phyloP scores from a whole-genome alignment of 1,140 invertebrate species.

The Penaeus vannamei region DNA sequence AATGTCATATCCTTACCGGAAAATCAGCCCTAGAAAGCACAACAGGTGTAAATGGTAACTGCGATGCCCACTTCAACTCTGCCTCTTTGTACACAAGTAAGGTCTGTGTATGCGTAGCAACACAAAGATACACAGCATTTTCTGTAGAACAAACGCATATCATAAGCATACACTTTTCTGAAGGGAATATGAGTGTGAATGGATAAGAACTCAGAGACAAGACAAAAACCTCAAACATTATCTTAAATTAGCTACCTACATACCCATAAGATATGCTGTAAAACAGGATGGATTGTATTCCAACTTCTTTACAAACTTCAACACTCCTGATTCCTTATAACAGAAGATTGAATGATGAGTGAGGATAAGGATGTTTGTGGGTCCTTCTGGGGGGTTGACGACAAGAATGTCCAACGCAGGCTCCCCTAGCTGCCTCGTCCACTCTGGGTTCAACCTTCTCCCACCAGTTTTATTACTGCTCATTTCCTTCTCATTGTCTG shows the following conservation, averaged over 20 bases:
- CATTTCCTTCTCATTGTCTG: constrained; percentile 62
- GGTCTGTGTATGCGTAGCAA: constrained; percentile 81
- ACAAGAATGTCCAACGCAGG: constrained; percentile 78
- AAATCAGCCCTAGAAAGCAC: constrained; percentile 76
- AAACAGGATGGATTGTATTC: constrained; percentile 85
- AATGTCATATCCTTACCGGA: constrained; percentile 72
- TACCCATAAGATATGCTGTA: constrained; percentile 81
- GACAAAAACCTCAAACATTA: background rate
- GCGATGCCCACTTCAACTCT: constrained; percentile 87
- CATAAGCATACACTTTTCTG: no score
- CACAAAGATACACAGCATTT: constrained; percentile 72
- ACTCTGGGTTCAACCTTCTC: constrained; percentile 79
- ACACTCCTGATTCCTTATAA: constrained; percentile 81
- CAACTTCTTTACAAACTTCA: constrained; percentile 85
- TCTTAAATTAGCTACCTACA: constrained; percentile 67
- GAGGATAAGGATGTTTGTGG: constrained; percentile 79
- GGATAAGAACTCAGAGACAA: no score
- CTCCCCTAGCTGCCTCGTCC: constrained; percentile 86
- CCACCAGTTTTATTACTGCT: constrained; percentile 68
- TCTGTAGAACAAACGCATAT: constrained; percentile 74
- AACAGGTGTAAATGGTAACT: constrained; percentile 82
- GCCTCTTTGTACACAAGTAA: constrained; percentile 85
- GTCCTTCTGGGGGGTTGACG: constrained; percentile 71
- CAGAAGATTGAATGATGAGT: constrained; percentile 84
- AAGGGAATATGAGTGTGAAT: no score